Percentiles rank a stretch among this genome's conserved stretches.
These are phyloP conservation scores for Gastrophysa polygoni DNA, from an alignment of 2,888 invertebrate genomes.

Conservation along the genomic window DNA sequence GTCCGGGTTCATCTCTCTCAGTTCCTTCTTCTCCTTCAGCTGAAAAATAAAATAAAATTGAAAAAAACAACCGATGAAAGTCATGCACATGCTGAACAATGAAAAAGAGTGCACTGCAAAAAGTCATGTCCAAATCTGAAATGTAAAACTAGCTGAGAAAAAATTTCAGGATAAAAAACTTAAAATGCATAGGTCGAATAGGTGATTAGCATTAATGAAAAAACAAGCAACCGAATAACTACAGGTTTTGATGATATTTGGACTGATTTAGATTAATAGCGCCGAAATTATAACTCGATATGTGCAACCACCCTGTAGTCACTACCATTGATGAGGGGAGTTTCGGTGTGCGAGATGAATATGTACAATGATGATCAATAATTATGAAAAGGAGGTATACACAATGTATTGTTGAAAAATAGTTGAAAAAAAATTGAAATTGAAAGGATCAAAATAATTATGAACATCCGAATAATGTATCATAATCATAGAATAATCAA, in stretches of 20 bases:
- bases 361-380: not conserved
- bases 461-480: too few species aligned
- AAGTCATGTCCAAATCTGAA: slow-evolving; percentile 36
- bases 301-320: not conserved
- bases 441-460: too few species aligned
- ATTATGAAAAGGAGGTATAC: not conserved
- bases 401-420: not conserved
- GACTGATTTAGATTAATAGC: too few species aligned
- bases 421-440: too few species aligned
- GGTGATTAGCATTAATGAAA: too few species aligned
- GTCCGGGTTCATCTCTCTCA: slow-evolving; percentile 37
- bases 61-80: slow-evolving; percentile 20
- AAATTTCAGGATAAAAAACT: not conserved
- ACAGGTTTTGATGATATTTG: too few species aligned
- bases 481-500: too few species aligned
- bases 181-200: not conserved
- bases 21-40: slow-evolving; percentile 49
- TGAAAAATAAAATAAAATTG: slow-evolving; percentile 43
- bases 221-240: not conserved
- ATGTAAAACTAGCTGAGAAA: slow-evolving; percentile 29
- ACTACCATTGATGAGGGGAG: not conserved
- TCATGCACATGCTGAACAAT: slow-evolving; percentile 34
- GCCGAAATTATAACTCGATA: not conserved
- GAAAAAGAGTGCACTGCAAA: slow-evolving; percentile 34
- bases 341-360: not conserved